Base-by-base conservation (phyloP, 2,113 vertebrate species). In the Chaetura pelagica region DNA sequence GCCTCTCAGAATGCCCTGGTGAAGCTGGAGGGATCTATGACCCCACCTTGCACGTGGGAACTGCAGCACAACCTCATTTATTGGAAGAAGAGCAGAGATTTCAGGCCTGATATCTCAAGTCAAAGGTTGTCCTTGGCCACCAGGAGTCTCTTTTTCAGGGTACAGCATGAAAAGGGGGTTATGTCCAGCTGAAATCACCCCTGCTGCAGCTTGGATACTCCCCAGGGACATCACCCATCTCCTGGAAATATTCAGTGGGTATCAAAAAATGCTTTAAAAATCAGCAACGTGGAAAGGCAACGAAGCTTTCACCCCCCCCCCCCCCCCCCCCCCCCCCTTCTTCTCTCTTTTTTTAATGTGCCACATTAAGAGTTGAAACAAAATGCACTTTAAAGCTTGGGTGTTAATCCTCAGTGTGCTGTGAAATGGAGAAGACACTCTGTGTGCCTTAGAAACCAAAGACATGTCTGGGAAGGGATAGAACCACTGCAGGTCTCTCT, bases 81-180 rank as follows among this genome's bases (percentile, higher is more conserved):
- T 8, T 10, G 12, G 1, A 29, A 34, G 8, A 86, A 44, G 2
- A 87, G 26, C 38, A 42, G 49, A 30, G 77, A 66, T 73, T 82
- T 67, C 23, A 63, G 67, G 35, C 7, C 35, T 13, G 35, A 6
- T 24, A 64, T 78, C 32, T 34, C 0, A 1, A 75, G 35, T 10
- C 57, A 27, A 42, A 77, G 35, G 29, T 42, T 77, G 61, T 23
- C 49, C 19, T 63, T 27, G 2, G 6, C 55, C 35, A 1, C 1
- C 46, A 51, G 74, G 15, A 68, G 21, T 6, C 10, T 38, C 40
- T 38, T 21, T 49, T 57, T 46, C 27, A 72, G 40, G 30, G 24
- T 15, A 7, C 22, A 44, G 30, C 0, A 0, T 16, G 66, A 42
- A 75, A 18, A 0, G 3, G 35, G 35, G 46, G 2, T 32, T 79